Evolutionary conservation across 2,113 vertebrate genomes (phyloP), one percentile per base, ranked within the genome.

Genomic region (Cacatua alba): DNA sequence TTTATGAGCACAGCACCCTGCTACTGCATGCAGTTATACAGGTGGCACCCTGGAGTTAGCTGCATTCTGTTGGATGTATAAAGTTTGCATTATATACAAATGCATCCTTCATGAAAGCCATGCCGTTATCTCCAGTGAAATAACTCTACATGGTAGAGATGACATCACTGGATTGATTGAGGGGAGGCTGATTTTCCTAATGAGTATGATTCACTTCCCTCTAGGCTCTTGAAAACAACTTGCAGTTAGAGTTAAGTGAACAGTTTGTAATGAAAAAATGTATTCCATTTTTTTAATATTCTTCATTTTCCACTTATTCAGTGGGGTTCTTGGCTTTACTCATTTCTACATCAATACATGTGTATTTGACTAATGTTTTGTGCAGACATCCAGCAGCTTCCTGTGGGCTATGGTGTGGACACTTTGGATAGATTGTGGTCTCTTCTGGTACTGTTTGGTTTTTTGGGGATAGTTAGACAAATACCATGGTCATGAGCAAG

Each of bases 111-210:
- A 31, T 82, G 5, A 94, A 91, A 88, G 68, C 55, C 41, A 15
- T 82, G 57, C n/a, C 65, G 25, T 86, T 96, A 57, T 81, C 70
- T 87, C 55, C 62, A 83, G 41, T 72, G 63, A 39, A 92, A 4
- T 86, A 92, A 70, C 68, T 79, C 57, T 81, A 44, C 43, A 35
- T 2, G 1, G 29, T 29, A 78, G 59, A 81, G 70, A 69, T 94
- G 85, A 43, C 65, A 35, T 91, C 86, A 65, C 24, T 67, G 79
- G n/a, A 81, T 67, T 86, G 89, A 95, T 55, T 44, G 55, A 87
- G 88, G 59, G 49, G 23, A 94, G 52, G 49, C 68, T 88, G 63
- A 68, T 96, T 93, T 95, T 97, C 64, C 70, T 94, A 77, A 91
- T 75, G 39, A 74, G 23, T 60, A 35, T 95, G 82, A 94, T 94